Evolutionary conservation across 2,888 invertebrate genomes (phyloP).

Genomic region (Troides oblongomaculatus): DNA sequence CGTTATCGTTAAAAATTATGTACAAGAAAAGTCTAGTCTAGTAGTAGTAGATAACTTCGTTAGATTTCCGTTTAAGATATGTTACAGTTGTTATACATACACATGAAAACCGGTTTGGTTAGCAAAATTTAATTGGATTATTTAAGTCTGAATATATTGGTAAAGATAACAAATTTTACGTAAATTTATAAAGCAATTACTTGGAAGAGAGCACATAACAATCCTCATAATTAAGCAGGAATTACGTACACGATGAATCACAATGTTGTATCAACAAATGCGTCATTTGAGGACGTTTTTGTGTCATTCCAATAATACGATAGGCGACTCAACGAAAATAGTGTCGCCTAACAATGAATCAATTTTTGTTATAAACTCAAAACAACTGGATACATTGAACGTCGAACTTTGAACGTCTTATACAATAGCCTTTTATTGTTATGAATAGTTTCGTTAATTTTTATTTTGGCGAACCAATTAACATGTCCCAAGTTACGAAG

Average conservation of each 20-base stretch:
- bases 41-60: not conserved
- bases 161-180: not conserved
- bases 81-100: not conserved
- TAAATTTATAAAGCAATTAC: not conserved
- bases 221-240: slow-evolving; percentile 7
- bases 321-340: slow-evolving; percentile 16
- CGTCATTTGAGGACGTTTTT: slow-evolving; percentile 22
- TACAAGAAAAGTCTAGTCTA: no score
- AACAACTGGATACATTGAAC: slow-evolving; percentile 7
- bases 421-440: not conserved
- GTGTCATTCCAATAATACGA: slow-evolving; percentile 23
- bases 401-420: not conserved
- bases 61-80: not conserved
- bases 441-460: not conserved
- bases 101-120: not conserved
- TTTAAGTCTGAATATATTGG: no score
- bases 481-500: not conserved
- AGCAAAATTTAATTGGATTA: not conserved
- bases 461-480: not conserved
- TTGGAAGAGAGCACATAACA: not conserved
- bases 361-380: slow-evolving; percentile 4
- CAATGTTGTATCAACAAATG: slow-evolving; percentile 24
- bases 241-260: slow-evolving; percentile 9
- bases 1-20: not conserved
- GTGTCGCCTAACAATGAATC: slow-evolving; percentile 21